Evolutionary conservation across 2,888 invertebrate genomes (phyloP).

Genomic region (Ochropleura plecta): DNA sequence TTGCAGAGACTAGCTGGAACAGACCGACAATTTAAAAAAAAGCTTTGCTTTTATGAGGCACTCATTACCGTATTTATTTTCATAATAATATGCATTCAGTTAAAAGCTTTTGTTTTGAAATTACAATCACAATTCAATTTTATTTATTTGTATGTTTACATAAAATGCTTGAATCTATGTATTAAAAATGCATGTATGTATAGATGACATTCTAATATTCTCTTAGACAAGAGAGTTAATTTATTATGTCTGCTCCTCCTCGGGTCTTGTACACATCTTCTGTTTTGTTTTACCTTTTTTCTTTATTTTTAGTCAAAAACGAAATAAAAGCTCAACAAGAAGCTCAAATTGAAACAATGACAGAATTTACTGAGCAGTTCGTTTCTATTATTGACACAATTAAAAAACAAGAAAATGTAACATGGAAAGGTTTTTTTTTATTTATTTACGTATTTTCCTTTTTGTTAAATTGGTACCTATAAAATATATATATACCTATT

Average conservation of each 20-base stretch:
- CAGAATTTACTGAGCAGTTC: constrained; percentile 10
- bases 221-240: background rate
- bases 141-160: too few relatives aligned
- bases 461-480: background rate
- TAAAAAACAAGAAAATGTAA: background rate
- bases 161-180: too few relatives aligned
- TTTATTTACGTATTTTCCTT: constrained; percentile 11
- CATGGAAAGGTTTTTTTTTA: constrained; percentile 25
- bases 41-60: too few relatives aligned
- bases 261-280: background rate
- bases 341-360: background rate
- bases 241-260: background rate
- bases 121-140: too few relatives aligned
- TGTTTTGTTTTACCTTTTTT: constrained; percentile 38
- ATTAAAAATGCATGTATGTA: too few relatives aligned
- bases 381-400: constrained; percentile 5
- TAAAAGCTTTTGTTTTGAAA: too few relatives aligned
- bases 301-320: constrained; percentile 43
- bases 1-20: too few relatives aligned
- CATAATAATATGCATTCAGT: too few relatives aligned
- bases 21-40: too few relatives aligned
- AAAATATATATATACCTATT: too few relatives aligned
- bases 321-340: constrained; percentile 6
- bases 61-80: too few relatives aligned
- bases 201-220: too few relatives aligned